Base-by-base conservation (phyloP, 2,888 invertebrate species). In the Cheilosia vulpina region DNA sequence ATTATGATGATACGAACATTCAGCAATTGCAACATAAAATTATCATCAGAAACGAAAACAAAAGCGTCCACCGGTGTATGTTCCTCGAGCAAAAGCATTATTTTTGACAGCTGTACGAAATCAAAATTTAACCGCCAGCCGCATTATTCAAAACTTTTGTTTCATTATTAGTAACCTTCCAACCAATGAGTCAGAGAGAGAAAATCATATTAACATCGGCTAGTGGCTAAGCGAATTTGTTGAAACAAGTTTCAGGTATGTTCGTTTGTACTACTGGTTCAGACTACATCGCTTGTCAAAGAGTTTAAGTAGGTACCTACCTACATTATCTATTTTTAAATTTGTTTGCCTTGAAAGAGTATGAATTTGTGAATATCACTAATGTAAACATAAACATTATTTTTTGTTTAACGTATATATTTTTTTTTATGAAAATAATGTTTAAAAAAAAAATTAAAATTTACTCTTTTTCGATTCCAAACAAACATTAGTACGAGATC, bases 91-190 rank as follows among this genome's bases (percentile, higher is more conserved):
- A 31, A 31, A 57, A 57, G 43, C 62, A 76, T 38, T 73, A 43
- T 68, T 50, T 85, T 80, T 81, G 85, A 85, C 85, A 85, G 76
- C 34, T 66, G 50, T 66, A 82, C 34, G 21, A 69, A 76, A 80
- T 72, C 62, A 31, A 82, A 72, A 62, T 68, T 68, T 62, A 85
- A 85, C 85, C 75, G 85, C 68, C 79, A 66, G 79, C 65, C 21
- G 60, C 43, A 65, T 68, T 66, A 72, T 85, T 85, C 27, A 71
- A 85, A 85, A 50, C n/a, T 58, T 43, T 52, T 66, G 6, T 80
- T 27, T 72, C 80, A 15, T 17, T 79, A 24, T 7, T 9, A 9
- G n/a, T 13, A n/a, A n/a, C 1, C 9, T 43, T 9, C 38, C 0
- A 4, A 2, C 2, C 0, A 1, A 24, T 13, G 15, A 13, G 53